Conservation (phyloP, 2,113 vertebrate species). For the Circaetus gallicus region DNA sequence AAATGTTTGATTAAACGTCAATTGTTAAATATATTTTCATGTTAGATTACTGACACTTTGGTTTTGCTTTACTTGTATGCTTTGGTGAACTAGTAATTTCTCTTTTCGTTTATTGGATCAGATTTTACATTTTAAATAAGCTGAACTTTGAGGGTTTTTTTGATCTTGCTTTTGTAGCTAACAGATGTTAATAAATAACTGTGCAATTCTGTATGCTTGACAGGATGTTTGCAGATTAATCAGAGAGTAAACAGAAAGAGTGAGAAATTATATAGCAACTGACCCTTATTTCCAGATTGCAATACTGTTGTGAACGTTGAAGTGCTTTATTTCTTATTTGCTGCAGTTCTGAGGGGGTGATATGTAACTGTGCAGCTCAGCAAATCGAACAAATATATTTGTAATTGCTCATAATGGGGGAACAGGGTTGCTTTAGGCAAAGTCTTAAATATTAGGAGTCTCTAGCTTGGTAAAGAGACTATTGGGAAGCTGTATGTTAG, state of each 20-base stretch:
- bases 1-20: background rate
- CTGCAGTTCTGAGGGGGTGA: background rate
- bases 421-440: background rate
- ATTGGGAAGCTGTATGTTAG: background rate
- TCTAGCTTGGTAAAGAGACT: background rate
- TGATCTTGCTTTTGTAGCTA: background rate
- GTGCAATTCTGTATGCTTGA: constrained; percentile 1
- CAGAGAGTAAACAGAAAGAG: background rate
- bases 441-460: background rate
- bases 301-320: background rate
- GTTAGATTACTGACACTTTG: background rate
- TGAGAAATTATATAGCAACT: background rate
- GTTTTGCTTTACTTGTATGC: background rate
- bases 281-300: background rate
- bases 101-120: background rate
- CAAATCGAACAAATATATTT: background rate
- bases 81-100: background rate
- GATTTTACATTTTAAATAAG: constrained; percentile 20
- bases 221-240: background rate
- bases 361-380: background rate
- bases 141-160: constrained; percentile 25
- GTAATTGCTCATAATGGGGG: background rate
- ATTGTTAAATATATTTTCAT: background rate
- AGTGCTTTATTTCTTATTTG: background rate
- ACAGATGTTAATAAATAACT: constrained; percentile 61